Conservation (phyloP, 2,113 vertebrate species). For the Nibea albiflora region DNA sequence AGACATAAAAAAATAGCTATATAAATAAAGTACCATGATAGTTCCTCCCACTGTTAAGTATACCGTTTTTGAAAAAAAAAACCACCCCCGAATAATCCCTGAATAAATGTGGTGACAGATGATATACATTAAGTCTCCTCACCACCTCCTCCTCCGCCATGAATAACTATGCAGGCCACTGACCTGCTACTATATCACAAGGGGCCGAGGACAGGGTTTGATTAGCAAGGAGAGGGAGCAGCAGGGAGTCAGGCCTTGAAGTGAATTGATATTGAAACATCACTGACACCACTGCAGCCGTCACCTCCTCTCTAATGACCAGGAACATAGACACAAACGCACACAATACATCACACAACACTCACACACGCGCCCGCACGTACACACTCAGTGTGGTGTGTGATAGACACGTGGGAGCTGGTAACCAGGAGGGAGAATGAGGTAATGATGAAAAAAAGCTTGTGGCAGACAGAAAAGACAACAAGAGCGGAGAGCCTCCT, state of each 20-base stretch:
- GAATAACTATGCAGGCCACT: slow-evolving; percentile 26
- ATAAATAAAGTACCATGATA: too few relatives aligned
- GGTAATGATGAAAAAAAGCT: slow-evolving; percentile 61
- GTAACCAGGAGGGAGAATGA: slow-evolving; percentile 60
- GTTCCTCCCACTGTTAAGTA: neutral
- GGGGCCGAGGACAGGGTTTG: slow-evolving; percentile 42
- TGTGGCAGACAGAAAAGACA: slow-evolving; percentile 14
- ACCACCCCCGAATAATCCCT: neutral
- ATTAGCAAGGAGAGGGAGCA: slow-evolving; percentile 38
- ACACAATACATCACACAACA: neutral
- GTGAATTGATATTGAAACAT: slow-evolving; percentile 62
- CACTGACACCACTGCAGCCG: slow-evolving; percentile 37
- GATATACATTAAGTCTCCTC: slow-evolving; percentile 6
- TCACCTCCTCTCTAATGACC: slow-evolving; percentile 46
- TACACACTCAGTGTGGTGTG: slow-evolving; percentile 27
- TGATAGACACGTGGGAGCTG: slow-evolving; percentile 55
- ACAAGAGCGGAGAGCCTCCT: slow-evolving; percentile 31
- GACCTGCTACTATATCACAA: slow-evolving; percentile 47
- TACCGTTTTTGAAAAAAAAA: neutral
- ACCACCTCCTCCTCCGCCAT: slow-evolving; percentile 5
- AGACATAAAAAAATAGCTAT: too few relatives aligned
- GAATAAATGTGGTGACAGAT: slow-evolving; percentile 13
- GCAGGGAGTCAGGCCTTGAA: slow-evolving; percentile 5
- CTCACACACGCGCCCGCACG: slow-evolving; percentile 6
- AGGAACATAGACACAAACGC: slow-evolving; percentile 3